phyloP scores from a whole-genome alignment of 2,888 invertebrate genomes.

The Seira sanloemensis region DNA sequence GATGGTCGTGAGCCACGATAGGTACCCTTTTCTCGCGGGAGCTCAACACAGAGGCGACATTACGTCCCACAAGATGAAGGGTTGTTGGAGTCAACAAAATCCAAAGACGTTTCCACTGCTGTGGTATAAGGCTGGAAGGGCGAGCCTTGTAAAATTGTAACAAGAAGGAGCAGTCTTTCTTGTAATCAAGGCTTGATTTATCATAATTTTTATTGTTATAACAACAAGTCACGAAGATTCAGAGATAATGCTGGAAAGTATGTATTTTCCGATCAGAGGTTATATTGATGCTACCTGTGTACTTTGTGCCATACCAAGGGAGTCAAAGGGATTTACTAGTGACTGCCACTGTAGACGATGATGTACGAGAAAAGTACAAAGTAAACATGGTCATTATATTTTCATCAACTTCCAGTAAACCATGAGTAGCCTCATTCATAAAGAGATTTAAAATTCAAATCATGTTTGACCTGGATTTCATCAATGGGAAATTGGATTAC shows the following conservation, averaged over 20 bases:
- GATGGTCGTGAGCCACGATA: constrained; percentile 52
- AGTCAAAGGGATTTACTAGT: too few species aligned
- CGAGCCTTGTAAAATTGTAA: constrained; percentile 9
- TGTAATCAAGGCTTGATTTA: constrained; percentile 17
- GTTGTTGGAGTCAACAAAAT: too few species aligned
- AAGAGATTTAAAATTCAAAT: too few species aligned
- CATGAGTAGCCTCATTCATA: too few species aligned
- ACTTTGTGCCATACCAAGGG: too few species aligned
- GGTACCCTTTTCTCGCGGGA: constrained; percentile 20
- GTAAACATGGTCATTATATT: too few species aligned
- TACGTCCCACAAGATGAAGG: not conserved
- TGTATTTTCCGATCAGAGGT: too few species aligned
- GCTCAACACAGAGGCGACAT: not conserved
- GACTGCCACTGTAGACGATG: too few species aligned
- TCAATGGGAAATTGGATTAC: not conserved
- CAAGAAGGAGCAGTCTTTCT: constrained; percentile 40
- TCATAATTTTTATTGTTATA: not conserved
- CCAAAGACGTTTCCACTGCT: not conserved
- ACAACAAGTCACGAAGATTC: not conserved
- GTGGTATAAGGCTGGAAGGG: constrained; percentile 2
- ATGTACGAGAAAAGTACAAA: too few species aligned
- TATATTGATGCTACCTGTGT: too few species aligned
- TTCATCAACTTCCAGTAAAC: too few species aligned
- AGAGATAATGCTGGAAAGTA: too few species aligned
- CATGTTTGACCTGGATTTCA: not conserved